Conservation (phyloP, 2,797 vertebrate species). For the Brachyrhaphis roseni region DNA sequence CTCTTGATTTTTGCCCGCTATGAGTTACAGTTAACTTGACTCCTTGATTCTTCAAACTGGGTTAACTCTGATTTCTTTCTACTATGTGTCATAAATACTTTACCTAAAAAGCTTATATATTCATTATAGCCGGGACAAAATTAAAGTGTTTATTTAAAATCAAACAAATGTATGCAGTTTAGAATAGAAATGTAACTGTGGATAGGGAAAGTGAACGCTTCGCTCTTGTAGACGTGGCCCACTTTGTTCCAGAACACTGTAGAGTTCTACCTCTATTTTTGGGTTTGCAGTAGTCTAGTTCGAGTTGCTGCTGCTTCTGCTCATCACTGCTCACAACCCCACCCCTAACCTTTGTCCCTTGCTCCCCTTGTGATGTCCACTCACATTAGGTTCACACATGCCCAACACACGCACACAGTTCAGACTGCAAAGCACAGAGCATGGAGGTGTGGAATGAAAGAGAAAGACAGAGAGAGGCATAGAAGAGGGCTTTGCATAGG, state of each 20-base stretch:
- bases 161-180: not conserved
- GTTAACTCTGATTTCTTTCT: not conserved
- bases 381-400: slow-evolving; percentile 67
- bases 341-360: slow-evolving; percentile 51
- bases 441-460: slow-evolving; percentile 51
- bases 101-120: not conserved
- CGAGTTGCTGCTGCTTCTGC: slow-evolving; percentile 30
- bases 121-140: not conserved
- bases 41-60: not conserved
- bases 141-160: not conserved
- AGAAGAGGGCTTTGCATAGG: slow-evolving; percentile 47
- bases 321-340: slow-evolving; percentile 44
- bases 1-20: not conserved
- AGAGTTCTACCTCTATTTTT: slow-evolving; percentile 61
- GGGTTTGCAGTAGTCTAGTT: slow-evolving; percentile 58
- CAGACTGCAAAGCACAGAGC: slow-evolving; percentile 36
- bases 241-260: slow-evolving; percentile 35
- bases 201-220: not conserved
- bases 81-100: not conserved
- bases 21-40: not conserved
- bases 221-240: slow-evolving; percentile 35
- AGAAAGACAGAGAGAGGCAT: slow-evolving; percentile 43
- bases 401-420: slow-evolving; percentile 26
- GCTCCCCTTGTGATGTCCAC: slow-evolving; percentile 55
- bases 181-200: not conserved